A percentile compares a stretch with the other conserved stretches of the same genome.
Evolutionary conservation across 1,140 invertebrate genomes (phyloP).

Genomic region (Gyrodactylus salaris): DNA sequence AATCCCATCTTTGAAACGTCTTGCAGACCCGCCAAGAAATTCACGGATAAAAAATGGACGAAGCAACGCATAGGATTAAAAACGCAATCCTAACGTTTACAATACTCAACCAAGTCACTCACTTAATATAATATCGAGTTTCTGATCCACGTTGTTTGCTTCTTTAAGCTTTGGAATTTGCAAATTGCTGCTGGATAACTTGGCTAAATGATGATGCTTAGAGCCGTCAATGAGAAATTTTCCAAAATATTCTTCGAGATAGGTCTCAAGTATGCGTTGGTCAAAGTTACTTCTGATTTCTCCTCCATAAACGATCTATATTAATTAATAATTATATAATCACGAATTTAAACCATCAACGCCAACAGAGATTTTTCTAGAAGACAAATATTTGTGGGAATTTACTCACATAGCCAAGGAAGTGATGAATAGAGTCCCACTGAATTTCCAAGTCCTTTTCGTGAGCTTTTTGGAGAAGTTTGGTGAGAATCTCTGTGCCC

Average conservation of each 20-base stretch:
- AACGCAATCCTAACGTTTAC: too few relatives aligned
- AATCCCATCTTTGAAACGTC: too few relatives aligned
- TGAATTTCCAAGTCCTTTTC: background rate
- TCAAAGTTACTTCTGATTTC: constrained; percentile 57
- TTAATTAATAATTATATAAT: too few relatives aligned
- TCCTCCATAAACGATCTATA: constrained; percentile 48
- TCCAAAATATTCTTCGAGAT: constrained; percentile 67
- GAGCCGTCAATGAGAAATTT: constrained; percentile 58
- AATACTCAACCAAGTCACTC: background rate
- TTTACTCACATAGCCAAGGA: background rate
- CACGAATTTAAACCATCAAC: too few relatives aligned
- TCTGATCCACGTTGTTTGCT: background rate
- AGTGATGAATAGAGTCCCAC: background rate
- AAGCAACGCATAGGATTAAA: background rate
- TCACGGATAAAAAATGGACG: background rate
- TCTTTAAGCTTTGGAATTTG: background rate
- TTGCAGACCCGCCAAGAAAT: background rate
- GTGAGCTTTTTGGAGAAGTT: background rate
- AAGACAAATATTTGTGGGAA: background rate
- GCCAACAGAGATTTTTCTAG: background rate
- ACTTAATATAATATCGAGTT: background rate
- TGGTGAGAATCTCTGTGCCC: background rate
- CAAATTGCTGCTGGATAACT: background rate
- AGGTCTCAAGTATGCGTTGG: constrained; percentile 40
- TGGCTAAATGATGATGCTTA: constrained; percentile 24